Conservation (phyloP, 1,140 invertebrate genomes). For the Popillia japonica region DNA sequence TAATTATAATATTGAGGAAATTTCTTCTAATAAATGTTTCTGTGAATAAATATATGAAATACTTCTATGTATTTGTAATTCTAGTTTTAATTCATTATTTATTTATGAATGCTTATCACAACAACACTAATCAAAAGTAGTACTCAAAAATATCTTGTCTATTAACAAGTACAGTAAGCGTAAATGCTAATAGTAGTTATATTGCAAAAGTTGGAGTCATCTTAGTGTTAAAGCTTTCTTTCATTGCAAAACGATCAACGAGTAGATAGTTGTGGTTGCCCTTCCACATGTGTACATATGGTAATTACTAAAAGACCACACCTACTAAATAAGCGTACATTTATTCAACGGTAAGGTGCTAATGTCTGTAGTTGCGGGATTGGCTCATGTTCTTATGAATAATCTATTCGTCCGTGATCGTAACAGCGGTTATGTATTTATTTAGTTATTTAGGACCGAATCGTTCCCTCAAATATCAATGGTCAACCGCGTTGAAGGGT, state of each 20-base stretch:
- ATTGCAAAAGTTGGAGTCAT: too few species aligned
- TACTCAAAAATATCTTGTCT: too few species aligned
- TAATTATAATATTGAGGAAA: too few species aligned
- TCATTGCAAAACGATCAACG: not conserved
- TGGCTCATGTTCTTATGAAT: not conserved
- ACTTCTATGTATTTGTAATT: too few species aligned
- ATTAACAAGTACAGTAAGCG: too few species aligned
- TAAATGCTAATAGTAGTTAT: too few species aligned
- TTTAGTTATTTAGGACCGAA: constrained; percentile 27
- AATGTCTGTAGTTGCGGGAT: constrained; percentile 9
- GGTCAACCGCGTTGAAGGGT: constrained; percentile 5
- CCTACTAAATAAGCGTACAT: not conserved
- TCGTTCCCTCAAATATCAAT: not conserved
- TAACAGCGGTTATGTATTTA: constrained; percentile 7
- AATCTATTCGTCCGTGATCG: not conserved
- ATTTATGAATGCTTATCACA: too few species aligned
- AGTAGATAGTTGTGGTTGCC: not conserved
- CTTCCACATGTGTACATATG: not conserved
- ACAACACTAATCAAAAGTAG: too few species aligned
- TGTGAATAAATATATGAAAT: too few species aligned
- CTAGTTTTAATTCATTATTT: too few species aligned
- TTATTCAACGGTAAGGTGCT: constrained; percentile 27
- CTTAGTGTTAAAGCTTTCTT: too few species aligned
- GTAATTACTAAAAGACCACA: constrained; percentile 12
- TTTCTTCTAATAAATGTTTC: too few species aligned